Conservation (phyloP, 2,797 vertebrate genomes). For the Mormyrus hasselquistii region DNA sequence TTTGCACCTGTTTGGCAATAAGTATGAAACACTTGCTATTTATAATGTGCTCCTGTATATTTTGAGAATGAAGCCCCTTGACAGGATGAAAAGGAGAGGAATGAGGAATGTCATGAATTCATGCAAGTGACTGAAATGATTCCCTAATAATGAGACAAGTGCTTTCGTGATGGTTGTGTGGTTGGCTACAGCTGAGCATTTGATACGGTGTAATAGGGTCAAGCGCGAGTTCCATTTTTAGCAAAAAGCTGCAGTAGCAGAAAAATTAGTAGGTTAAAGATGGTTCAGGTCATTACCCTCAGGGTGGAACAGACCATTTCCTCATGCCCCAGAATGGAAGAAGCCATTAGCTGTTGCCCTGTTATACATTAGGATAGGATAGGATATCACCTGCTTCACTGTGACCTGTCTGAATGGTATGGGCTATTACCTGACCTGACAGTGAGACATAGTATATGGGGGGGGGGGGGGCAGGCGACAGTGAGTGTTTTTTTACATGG, state of each 20-base stretch:
- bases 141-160: background rate
- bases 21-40: background rate
- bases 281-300: constrained; percentile 5
- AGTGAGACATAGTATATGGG: background rate
- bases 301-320: background rate
- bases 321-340: background rate
- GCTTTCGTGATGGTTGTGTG: background rate
- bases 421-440: background rate
- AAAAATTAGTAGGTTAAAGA: constrained; percentile 5
- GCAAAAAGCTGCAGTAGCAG: background rate
- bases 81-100: background rate
- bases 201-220: background rate
- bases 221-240: background rate
- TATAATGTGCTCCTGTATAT: background rate
- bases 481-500: background rate
- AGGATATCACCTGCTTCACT: background rate
- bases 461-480: background rate
- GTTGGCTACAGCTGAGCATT: background rate
- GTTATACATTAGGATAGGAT: background rate
- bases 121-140: background rate
- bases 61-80: background rate
- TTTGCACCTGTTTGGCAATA: constrained; percentile 5
- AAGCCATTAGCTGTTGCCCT: background rate
- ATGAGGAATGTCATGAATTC: background rate
- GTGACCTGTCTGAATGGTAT: background rate